Evolutionary conservation across 92 coral and sea anemone genomes (phyloP).

Genomic region (Palythoa grandiflora): DNA sequence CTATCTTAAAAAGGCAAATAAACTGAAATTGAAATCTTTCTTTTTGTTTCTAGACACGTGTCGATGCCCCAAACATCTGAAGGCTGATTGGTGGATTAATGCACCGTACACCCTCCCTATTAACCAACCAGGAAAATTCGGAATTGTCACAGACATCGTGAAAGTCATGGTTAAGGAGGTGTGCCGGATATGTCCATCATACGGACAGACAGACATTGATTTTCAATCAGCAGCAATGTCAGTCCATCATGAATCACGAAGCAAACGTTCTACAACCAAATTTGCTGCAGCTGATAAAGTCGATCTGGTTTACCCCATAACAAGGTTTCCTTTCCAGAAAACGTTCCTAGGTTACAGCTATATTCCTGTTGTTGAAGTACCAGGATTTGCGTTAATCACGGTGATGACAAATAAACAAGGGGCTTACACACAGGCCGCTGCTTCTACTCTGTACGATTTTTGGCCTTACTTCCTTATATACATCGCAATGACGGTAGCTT

Average conservation of each 20-base stretch:
- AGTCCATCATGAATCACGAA: neutral
- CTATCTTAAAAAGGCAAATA: too few species aligned
- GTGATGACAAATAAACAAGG: neutral
- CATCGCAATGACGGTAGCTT: neutral
- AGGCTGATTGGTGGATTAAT: neutral
- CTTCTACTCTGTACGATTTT: neutral
- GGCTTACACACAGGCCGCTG: neutral
- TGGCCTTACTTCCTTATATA: constrained; percentile 20
- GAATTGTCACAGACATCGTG: neutral
- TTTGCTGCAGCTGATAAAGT: neutral
- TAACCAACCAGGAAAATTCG: neutral
- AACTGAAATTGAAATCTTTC: neutral
- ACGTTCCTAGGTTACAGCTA: neutral
- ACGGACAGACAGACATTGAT: constrained; percentile 12
- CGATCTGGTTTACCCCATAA: constrained; percentile 7
- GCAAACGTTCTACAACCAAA: neutral
- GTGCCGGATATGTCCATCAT: neutral
- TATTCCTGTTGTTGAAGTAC: constrained; percentile 13
- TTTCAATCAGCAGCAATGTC: neutral
- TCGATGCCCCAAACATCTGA: constrained; percentile 12
- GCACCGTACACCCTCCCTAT: constrained; percentile 6
- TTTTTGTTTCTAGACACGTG: constrained; percentile 6
- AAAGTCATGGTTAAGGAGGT: neutral
- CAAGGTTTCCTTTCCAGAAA: neutral
- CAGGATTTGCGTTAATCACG: constrained; percentile 23